Percentiles rank a stretch among this genome's conserved stretches.
Conservation (phyloP, 2,113 vertebrate genomes). For the Myrmophylax atrothorax region DNA sequence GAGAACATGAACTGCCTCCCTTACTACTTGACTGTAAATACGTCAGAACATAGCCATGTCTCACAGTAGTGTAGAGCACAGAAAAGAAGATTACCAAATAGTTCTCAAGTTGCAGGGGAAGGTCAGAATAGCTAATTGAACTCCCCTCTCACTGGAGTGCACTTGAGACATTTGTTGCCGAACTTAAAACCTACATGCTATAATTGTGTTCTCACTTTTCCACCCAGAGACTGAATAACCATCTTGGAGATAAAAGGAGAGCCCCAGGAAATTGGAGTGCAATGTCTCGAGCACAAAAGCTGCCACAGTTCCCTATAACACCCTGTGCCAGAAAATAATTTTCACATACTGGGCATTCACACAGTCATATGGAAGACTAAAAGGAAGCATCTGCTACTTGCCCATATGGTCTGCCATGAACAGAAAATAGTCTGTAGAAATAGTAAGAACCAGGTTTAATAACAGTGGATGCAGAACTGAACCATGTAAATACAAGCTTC, state of each 20-base stretch:
- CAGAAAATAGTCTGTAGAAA: constrained; percentile 51
- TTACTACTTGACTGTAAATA: not conserved
- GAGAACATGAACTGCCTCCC: not conserved
- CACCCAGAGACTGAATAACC: not conserved
- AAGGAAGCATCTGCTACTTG: constrained; percentile 58
- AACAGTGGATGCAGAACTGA: not conserved
- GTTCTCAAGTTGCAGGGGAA: not conserved
- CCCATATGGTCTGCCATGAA: not conserved
- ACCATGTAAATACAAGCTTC: not conserved
- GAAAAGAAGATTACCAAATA: not conserved
- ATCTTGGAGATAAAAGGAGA: not conserved
- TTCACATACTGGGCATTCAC: constrained; percentile 18
- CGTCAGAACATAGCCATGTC: not conserved
- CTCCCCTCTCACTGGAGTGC: not conserved
- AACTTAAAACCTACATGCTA: not conserved
- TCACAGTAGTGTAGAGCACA: not conserved
- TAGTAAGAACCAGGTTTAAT: constrained; percentile 35
- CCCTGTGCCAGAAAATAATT: constrained; percentile 46
- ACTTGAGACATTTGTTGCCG: not conserved
- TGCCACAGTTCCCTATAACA: not conserved
- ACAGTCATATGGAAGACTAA: constrained; percentile 44
- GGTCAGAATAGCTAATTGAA: not conserved
- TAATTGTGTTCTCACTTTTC: not conserved
- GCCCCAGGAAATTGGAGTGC: not conserved
- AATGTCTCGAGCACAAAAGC: not conserved